Conservation (phyloP, 2,888 invertebrate species). For the Amphiduros pacificus region DNA sequence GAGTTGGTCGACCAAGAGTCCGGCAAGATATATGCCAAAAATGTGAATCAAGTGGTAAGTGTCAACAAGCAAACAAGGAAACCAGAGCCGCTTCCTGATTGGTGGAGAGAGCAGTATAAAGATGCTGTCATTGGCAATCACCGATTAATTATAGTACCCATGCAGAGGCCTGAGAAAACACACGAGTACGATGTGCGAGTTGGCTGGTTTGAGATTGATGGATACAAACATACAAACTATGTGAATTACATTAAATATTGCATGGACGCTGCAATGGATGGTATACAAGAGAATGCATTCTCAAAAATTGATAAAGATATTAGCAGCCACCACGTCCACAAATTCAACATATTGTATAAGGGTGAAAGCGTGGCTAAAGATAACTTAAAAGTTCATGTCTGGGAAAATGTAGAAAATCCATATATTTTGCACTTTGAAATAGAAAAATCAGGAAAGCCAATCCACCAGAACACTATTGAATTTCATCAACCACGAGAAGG, state of each 20-base stretch:
- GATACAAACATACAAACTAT: conserved; percentile 31
- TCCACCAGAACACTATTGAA: conserved; percentile 27
- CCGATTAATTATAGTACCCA: conserved; percentile 34
- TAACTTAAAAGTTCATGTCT: conserved; percentile 35
- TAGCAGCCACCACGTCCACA: conserved; percentile 30
- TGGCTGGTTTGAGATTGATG: conserved; percentile 30
- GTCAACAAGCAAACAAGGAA: conserved; percentile 41
- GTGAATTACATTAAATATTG: conserved; percentile 29
- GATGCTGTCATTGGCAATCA: conserved; percentile 24
- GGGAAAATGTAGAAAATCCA: conserved; percentile 33
- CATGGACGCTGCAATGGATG: conserved; percentile 31
- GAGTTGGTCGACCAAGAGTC: conserved; percentile 13
- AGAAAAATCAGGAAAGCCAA: conserved; percentile 4
- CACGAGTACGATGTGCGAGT: conserved; percentile 22
- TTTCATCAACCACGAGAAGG: conserved; percentile 12
- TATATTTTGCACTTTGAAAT: conserved; percentile 23
- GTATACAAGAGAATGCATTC: conserved; percentile 11
- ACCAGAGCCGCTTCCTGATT: conserved; percentile 42
- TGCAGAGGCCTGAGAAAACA: conserved; percentile 31
- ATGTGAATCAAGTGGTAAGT: conserved; percentile 43
- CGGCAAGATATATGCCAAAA: conserved; percentile 14
- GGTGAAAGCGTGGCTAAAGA: conserved; percentile 48
- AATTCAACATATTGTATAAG: conserved; percentile 39
- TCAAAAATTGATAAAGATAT: conserved; percentile 13
- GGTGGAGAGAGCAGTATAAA: conserved; percentile 48